These are phyloP conservation scores for Misgurnus anguillicaudatus DNA, from an alignment of 2,113 vertebrate genomes.

Conservation along the genomic window DNA sequence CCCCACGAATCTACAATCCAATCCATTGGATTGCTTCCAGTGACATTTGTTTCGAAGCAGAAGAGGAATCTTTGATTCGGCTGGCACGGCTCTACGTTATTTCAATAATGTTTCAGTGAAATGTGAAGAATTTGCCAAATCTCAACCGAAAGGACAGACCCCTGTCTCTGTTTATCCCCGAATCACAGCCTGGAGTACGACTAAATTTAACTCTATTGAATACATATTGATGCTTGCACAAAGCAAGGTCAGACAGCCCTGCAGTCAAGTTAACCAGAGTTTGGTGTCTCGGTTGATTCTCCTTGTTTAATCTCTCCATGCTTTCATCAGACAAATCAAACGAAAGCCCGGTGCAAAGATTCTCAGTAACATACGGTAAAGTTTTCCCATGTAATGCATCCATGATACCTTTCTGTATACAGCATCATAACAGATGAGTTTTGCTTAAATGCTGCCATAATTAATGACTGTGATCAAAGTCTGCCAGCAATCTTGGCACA, in stretches of 20 bases:
- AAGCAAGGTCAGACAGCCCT: slow-evolving; percentile 26
- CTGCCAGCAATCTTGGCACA: not conserved
- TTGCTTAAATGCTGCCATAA: not conserved
- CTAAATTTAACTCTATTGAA: slow-evolving; percentile 24
- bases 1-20: no score
- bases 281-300: slow-evolving; percentile 8
- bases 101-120: slow-evolving; percentile 8
- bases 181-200: slow-evolving; percentile 23
- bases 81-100: not conserved
- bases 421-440: not conserved
- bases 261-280: slow-evolving; percentile 1
- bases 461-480: slow-evolving; percentile 1
- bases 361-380: not conserved
- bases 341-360: not conserved
- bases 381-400: not conserved
- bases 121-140: slow-evolving; percentile 11
- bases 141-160: not conserved
- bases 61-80: not conserved
- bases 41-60: not conserved
- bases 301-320: not conserved
- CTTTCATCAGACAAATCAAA: slow-evolving; percentile 10
- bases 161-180: slow-evolving; percentile 10
- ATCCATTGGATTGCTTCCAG: not conserved
- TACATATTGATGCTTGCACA: slow-evolving; percentile 29
- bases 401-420: not conserved